Base-by-base conservation (phyloP, 2,888 invertebrate species). In the Alloscopus bannaensis region DNA sequence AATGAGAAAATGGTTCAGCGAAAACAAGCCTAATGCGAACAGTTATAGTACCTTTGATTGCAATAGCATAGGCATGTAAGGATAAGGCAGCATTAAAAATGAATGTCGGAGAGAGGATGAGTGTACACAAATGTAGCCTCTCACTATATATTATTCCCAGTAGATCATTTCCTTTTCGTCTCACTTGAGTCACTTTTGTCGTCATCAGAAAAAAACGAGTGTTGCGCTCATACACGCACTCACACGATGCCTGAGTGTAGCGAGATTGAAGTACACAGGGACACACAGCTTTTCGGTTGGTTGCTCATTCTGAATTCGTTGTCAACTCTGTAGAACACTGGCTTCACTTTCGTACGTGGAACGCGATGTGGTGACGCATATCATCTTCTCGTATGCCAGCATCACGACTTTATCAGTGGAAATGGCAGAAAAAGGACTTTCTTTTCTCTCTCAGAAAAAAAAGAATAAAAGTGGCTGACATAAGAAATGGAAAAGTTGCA, bases 151-250 rank as follows among this genome's bases (percentile, higher is more conserved):
- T 60, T 60, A 60, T 36, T 60, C 60, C 60, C 60, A 40, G 60
- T 60, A 60, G 60, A 60, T 60, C 60, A 60, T 60, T 60, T 60
- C 60, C 60, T 60, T 60, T 60, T 40, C 60, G 60, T 60, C 60
- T 60, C 60, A 60, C 60, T 60, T 60, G 60, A 60, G 60, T 60
- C 60, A 60, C 60, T 40, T 60, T 60, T 60, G 60, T 16, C 60
- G 40, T 60, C 60, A 60, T 20, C 40, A 36, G 60, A 40, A 60
- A 28, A 31, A 40, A 13, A 18, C n/a, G 26, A 28, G 28, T 28
- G 57, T 29, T 57, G 57, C 18, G 4, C 22, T 11, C 16, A 28
- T 26, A 22, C n/a, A n/a, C n/a, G n/a, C n/a, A n/a, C n/a, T n/a
- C n/a, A n/a, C n/a, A n/a, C n/a, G n/a, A n/a, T n/a, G n/a, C n/a